Conservation (phyloP, 2,113 vertebrate genomes). For the Pipra filicauda region DNA sequence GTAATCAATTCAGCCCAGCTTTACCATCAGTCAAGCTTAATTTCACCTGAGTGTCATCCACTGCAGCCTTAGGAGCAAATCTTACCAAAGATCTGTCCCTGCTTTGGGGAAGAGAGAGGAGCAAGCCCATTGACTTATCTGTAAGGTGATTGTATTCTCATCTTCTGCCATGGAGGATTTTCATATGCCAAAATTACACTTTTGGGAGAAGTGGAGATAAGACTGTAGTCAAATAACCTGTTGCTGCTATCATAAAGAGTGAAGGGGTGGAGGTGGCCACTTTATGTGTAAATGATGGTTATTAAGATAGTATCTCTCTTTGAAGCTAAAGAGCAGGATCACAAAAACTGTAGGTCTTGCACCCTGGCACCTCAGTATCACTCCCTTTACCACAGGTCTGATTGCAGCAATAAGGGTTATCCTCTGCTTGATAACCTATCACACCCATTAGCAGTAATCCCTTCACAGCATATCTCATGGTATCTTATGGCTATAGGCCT, state of each 20-base stretch:
- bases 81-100: neutral
- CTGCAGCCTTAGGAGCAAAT: neutral
- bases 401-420: neutral
- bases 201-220: neutral
- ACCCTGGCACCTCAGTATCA: neutral
- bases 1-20: neutral
- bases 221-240: neutral
- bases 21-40: neutral
- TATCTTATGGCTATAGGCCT: neutral
- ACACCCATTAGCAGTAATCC: neutral
- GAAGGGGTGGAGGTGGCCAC: neutral
- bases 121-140: neutral
- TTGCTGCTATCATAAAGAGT: neutral
- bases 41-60: fast-evolving
- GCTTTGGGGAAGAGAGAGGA: neutral
- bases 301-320: neutral
- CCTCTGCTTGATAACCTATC: neutral
- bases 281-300: neutral
- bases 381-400: neutral
- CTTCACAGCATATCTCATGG: neutral
- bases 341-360: neutral
- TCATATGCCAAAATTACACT: neutral
- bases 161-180: neutral
- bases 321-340: fast-evolving
- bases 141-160: neutral